Evolutionary conservation across 2,113 vertebrate genomes (phyloP).

Genomic region (Ardeotis arabs): DNA sequence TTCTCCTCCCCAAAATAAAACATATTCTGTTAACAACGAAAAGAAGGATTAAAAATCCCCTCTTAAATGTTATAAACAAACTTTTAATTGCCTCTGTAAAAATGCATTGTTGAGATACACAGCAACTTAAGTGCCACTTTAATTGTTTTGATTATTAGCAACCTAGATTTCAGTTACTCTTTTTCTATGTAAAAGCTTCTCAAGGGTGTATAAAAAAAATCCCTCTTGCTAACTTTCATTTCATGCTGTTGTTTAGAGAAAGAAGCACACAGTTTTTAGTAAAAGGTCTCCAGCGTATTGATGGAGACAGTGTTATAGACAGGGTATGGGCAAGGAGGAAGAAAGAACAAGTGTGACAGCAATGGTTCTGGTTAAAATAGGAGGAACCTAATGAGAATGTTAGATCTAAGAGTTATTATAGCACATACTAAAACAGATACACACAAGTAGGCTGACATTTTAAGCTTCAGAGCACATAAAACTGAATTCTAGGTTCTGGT

Average conservation of each 20-base stretch:
- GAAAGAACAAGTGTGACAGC: neutral
- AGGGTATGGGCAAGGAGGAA: neutral
- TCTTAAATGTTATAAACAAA: constrained; percentile 24
- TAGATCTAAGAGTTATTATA: neutral
- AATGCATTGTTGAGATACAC: constrained; percentile 32
- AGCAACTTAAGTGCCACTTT: constrained; percentile 4
- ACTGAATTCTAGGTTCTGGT: neutral
- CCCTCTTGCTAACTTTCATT: constrained; percentile 21
- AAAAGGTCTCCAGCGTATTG: neutral
- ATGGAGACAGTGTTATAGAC: neutral
- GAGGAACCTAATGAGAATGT: neutral
- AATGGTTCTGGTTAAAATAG: neutral
- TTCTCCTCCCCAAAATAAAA: neutral
- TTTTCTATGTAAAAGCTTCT: constrained; percentile 28
- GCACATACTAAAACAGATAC: neutral
- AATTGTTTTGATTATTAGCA: constrained; percentile 55
- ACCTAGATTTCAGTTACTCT: constrained; percentile 24
- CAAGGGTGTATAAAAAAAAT: neutral
- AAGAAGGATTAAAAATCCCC: neutral
- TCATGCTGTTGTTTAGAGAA: constrained; percentile 18
- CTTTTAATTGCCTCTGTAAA: neutral
- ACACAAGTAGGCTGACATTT: neutral
- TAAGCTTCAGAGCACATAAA: neutral
- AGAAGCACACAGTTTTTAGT: constrained; percentile 9
- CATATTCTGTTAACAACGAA: neutral